These are phyloP conservation scores for Chloropsis hardwickii DNA, from an alignment of 2,113 vertebrate genomes.

Conservation along the genomic window DNA sequence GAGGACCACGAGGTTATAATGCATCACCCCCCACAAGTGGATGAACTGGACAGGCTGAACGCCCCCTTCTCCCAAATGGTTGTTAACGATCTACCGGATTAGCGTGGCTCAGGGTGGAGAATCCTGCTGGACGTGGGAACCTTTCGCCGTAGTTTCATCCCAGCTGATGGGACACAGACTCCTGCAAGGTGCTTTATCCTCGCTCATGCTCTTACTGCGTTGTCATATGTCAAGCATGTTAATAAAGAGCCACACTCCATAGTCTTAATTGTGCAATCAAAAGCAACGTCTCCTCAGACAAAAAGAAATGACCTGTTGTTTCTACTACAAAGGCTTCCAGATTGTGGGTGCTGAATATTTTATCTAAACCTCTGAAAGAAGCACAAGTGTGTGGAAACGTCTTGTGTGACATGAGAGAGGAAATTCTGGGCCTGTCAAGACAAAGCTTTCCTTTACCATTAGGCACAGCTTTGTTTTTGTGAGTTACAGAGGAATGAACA, in stretches of 20 bases:
- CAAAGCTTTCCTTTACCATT: not conserved
- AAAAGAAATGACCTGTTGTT: not conserved
- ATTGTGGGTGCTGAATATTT: constrained; percentile 28
- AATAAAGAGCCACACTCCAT: constrained; percentile 35
- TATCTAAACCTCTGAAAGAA: not conserved
- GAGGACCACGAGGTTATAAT: constrained; percentile 74
- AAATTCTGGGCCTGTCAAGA: not conserved
- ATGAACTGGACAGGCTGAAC: constrained; percentile 80
- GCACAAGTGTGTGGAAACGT: not conserved
- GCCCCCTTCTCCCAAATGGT: constrained; percentile 74
- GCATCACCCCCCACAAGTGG: constrained; percentile 80
- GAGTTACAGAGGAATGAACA: constrained; percentile 45
- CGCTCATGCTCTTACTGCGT: not conserved
- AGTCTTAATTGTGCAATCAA: constrained; percentile 19
- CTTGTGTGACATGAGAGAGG: not conserved
- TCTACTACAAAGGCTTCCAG: not conserved
- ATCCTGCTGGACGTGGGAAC: not conserved
- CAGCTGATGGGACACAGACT: not conserved
- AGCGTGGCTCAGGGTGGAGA: not conserved
- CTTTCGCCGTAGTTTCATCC: not conserved
- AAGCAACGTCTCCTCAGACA: not conserved
- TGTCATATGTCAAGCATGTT: constrained; percentile 45
- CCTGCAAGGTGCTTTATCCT: constrained; percentile 38
- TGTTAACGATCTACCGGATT: constrained; percentile 68
- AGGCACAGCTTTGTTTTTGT: not conserved